Conservation (phyloP, 2,888 invertebrate genomes). For the Morpho achilles region DNA sequence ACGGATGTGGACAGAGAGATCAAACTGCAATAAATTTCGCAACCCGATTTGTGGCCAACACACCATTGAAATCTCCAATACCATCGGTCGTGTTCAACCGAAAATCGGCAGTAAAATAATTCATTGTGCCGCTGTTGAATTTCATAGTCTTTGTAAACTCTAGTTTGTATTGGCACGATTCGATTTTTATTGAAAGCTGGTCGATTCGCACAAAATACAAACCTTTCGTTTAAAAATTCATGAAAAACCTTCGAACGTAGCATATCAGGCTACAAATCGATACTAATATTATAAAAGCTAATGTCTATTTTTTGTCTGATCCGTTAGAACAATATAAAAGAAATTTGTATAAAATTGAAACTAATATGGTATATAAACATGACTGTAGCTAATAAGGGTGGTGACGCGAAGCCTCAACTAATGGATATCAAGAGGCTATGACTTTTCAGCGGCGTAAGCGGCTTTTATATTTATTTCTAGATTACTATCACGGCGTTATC, state of each 20-base stretch:
- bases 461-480: too few species aligned
- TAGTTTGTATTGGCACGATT: conserved; percentile 17
- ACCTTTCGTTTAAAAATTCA: background rate
- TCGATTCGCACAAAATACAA: background rate
- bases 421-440: too few species aligned
- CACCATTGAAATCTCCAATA: conserved; percentile 18
- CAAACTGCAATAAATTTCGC: conserved; percentile 10
- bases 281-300: too few species aligned
- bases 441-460: too few species aligned
- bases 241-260: conserved; percentile 7
- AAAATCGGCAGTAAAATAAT: conserved; percentile 25
- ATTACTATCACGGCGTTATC: too few species aligned
- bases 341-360: too few species aligned
- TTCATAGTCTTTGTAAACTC: conserved; percentile 18
- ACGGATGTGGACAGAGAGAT: conserved; percentile 1
- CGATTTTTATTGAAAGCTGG: conserved; percentile 18
- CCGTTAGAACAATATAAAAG: too few species aligned
- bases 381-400: too few species aligned
- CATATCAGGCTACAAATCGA: too few species aligned
- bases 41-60: conserved; percentile 10
- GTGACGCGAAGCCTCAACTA: too few species aligned
- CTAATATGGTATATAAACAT: too few species aligned
- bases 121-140: conserved; percentile 26
- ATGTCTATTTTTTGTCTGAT: too few species aligned
- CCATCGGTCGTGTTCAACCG: conserved; percentile 17